Evolutionary conservation across 1,140 invertebrate genomes (phyloP).

Genomic region (Pogonomyrmex barbatus): DNA sequence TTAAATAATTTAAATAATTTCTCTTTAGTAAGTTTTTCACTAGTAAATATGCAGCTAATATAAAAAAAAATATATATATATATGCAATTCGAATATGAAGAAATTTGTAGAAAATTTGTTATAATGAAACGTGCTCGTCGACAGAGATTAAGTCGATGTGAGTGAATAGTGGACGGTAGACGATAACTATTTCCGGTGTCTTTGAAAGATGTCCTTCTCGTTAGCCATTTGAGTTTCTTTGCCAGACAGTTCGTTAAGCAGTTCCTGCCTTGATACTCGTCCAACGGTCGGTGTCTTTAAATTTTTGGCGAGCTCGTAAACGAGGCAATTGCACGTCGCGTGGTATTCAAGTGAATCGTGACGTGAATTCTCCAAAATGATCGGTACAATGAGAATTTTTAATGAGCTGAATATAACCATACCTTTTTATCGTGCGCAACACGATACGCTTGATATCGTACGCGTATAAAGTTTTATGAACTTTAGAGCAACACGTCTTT

Average conservation of each 20-base stretch:
- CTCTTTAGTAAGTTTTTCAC: too few relatives aligned
- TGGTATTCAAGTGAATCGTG: not conserved
- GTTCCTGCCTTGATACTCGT: constrained; percentile 79
- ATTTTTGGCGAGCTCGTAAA: constrained; percentile 63
- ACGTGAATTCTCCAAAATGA: constrained; percentile 24
- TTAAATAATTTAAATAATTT: too few relatives aligned
- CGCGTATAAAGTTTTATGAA: not conserved
- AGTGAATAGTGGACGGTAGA: constrained; percentile 21
- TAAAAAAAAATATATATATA: not conserved
- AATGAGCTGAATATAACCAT: not conserved
- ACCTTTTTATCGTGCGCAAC: not conserved
- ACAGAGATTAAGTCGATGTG: not conserved
- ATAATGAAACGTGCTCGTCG: not conserved
- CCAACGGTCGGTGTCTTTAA: constrained; percentile 37
- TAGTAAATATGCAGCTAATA: not conserved
- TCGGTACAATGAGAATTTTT: not conserved
- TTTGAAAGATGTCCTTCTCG: constrained; percentile 70
- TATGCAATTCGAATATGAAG: not conserved
- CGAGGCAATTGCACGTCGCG: not conserved
- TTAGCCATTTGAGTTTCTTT: constrained; percentile 68
- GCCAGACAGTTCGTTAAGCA: constrained; percentile 82
- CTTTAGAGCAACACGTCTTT: not conserved
- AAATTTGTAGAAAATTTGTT: not conserved
- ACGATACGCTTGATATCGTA: too few relatives aligned
- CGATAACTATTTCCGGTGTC: constrained; percentile 73